phyloP scores from a whole-genome alignment of 2,113 vertebrate genomes.

The Sturnus vulgaris region DNA sequence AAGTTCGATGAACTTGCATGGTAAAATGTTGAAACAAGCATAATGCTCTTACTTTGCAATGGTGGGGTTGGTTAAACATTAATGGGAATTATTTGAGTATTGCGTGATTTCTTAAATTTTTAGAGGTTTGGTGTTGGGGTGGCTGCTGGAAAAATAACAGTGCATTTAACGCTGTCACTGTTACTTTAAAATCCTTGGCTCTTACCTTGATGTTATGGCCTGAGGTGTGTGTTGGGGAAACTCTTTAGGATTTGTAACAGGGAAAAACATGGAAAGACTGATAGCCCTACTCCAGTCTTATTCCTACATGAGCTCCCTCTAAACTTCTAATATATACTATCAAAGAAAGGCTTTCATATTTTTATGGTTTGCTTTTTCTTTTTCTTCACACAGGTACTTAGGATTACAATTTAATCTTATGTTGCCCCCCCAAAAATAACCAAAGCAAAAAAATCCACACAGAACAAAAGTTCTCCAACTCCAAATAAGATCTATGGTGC shows the following conservation, averaged over 20 bases:
- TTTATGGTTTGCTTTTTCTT: fast-evolving
- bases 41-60: background rate
- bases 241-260: background rate
- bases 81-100: background rate
- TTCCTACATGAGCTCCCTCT: background rate
- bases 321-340: background rate
- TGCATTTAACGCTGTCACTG: background rate
- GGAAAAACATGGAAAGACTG: background rate
- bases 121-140: background rate
- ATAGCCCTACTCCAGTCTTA: background rate
- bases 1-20: background rate
- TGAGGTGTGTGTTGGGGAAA: background rate
- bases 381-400: background rate
- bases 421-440: too few species aligned
- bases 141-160: background rate
- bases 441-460: background rate
- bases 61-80: background rate
- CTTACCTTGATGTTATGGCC: background rate
- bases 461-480: background rate
- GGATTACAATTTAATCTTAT: background rate
- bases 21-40: background rate
- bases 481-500: background rate
- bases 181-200: background rate
- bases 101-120: background rate
- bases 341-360: background rate